Base-by-base conservation (phyloP, 2,113 vertebrate species). In the Xiphophorus hellerii region DNA sequence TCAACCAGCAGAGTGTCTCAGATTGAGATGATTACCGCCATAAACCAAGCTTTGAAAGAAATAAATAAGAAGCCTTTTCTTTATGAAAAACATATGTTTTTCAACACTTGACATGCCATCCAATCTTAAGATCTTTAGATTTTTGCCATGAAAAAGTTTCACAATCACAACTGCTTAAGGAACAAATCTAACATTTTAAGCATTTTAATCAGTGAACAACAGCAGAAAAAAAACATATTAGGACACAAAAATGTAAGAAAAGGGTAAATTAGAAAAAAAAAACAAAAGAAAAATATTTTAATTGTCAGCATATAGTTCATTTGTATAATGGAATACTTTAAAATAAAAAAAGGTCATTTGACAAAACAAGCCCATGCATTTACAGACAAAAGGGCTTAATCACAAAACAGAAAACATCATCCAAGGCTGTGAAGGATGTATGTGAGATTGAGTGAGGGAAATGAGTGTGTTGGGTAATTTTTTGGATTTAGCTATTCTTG, bases 371-470 rank as follows among this genome's bases (percentile, higher is more conserved):
- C 37, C 25, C 1, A 28, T 63, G 60, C 33, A 54, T 65, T 63
- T 48, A 27, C 13, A 42, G 67, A 63, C 17, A 62, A 3, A 22
- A 51, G 44, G 22, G 61, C 35, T 22, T 14, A 1, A n/a, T 27
- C 28, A 28, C 2, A 13, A 64, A 4, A 17, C 28, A 63, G 3
- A n/a, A 39, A 8, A 64, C 6, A 61, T 95, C 67, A 86, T 79
- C 71, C 94, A 82, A 97, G 93, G 84, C 97, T 96, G 90, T 95
- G 94, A 30, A 97, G 94, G 87, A 96, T 95, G 29, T 96, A 96
- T 73, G 92, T 95, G 17, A 98, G 90, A 80, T 97, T 98, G 84
- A 96, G 93, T 76, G 87, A 89, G 69, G 97, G 93, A 88, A 97
- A 98, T 8, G 93, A 85, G 60, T 95, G 93, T 5, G 94, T 79